Conservation (phyloP, 2,888 invertebrate species). For the Hermaeophaga mercurialis region DNA sequence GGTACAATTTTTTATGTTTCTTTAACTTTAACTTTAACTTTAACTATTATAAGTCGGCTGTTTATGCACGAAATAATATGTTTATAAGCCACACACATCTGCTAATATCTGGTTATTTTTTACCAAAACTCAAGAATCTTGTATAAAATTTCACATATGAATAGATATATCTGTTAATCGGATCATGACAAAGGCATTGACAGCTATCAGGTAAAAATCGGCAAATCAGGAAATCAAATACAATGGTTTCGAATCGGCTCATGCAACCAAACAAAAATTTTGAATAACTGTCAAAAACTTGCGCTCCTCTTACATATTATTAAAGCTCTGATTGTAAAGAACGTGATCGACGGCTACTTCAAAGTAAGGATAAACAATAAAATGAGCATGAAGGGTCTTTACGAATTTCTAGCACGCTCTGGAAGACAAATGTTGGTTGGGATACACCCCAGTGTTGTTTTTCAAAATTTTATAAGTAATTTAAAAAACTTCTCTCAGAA, state of each 20-base stretch:
- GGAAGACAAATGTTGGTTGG: not conserved
- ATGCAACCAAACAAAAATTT: slow-evolving; percentile 31
- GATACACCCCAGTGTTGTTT: not conserved
- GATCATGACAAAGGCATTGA: slow-evolving; percentile 36
- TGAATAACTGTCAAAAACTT: slow-evolving; percentile 34
- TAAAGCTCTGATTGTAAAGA: slow-evolving; percentile 9
- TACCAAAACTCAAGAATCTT: slow-evolving; percentile 14
- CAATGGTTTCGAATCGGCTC: slow-evolving; percentile 24
- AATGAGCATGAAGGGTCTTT: not conserved
- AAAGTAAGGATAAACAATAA: slow-evolving; percentile 24
- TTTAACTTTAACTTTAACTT: too few relatives aligned
- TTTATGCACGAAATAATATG: too few relatives aligned
- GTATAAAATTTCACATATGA: slow-evolving; percentile 35
- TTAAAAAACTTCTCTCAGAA: too few relatives aligned
- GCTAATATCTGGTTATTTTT: slow-evolving; percentile 5
- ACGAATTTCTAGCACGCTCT: not conserved
- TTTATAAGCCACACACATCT: not conserved
- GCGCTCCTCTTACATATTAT: slow-evolving; percentile 31
- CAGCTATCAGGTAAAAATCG: slow-evolving; percentile 38
- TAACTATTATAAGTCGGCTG: too few relatives aligned
- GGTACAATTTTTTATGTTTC: too few relatives aligned
- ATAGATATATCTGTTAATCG: slow-evolving; percentile 32
- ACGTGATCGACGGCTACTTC: slow-evolving; percentile 22
- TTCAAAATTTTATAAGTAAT: not conserved
- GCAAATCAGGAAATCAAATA: slow-evolving; percentile 33